These are phyloP conservation scores for Trichoplax adhaerens DNA, from an alignment of 37 sponge, comb jelly and placozoan species.

Conservation along the genomic window DNA sequence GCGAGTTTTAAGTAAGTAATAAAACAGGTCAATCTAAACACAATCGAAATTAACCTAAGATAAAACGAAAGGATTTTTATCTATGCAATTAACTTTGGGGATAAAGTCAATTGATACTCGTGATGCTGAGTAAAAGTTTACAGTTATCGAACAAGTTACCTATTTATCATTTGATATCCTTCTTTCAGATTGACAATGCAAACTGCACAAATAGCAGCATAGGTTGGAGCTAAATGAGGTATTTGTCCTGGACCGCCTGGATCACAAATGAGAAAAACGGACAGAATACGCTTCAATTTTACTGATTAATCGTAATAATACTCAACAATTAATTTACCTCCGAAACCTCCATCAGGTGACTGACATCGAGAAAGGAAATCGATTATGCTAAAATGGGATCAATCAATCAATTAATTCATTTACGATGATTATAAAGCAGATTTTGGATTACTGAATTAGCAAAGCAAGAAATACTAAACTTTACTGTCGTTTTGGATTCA, in stretches of 20 bases:
- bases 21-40: background rate
- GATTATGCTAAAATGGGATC: conserved; percentile 15
- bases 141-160: conserved; percentile 1
- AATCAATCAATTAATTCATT: background rate
- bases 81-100: background rate
- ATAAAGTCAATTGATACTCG: no score
- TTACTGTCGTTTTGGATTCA: no score
- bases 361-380: conserved; percentile 72
- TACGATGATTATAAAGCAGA: background rate
- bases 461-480: no score
- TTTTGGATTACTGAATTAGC: background rate
- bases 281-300: no score
- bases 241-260: conserved; percentile 86
- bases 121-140: background rate
- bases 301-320: background rate
- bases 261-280: background rate
- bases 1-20: background rate
- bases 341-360: conserved; percentile 67
- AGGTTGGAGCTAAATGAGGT: conserved; percentile 89
- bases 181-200: conserved; percentile 62
- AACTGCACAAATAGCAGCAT: conserved; percentile 79
- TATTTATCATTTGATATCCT: conserved; percentile 58
- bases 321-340: conserved; percentile 18
- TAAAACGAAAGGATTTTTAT: conserved; percentile 17
- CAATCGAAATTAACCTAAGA: background rate